phyloP scores from a whole-genome alignment of 2,797 vertebrate genomes.

The Hydrocynus forskahlii region DNA sequence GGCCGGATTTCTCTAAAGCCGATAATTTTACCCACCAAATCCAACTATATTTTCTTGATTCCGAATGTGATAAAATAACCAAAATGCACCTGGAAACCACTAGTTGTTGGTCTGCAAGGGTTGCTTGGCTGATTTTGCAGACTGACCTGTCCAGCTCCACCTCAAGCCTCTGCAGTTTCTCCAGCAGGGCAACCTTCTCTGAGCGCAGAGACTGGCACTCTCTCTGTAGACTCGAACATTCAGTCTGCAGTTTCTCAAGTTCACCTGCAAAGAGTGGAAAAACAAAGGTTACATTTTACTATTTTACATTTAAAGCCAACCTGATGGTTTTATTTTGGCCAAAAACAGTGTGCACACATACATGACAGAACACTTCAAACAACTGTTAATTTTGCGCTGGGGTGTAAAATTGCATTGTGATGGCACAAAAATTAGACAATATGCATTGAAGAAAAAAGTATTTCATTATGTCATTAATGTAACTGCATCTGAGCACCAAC shows the following conservation, averaged over 20 bases:
- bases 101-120: background rate
- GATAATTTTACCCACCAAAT: background rate
- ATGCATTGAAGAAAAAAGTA: too few relatives aligned
- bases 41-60: background rate
- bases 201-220: slow-evolving; percentile 86
- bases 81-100: background rate
- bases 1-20: background rate
- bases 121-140: background rate
- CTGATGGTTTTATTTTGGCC: background rate
- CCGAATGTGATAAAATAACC: background rate
- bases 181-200: slow-evolving; percentile 83
- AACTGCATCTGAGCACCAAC: too few relatives aligned
- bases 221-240: slow-evolving; percentile 84
- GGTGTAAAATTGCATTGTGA: too few relatives aligned
- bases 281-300: background rate
- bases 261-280: slow-evolving; percentile 76
- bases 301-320: background rate
- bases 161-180: slow-evolving; percentile 87
- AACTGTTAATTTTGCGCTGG: too few relatives aligned
- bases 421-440: too few relatives aligned
- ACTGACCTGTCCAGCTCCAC: slow-evolving; percentile 87
- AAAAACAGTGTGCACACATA: background rate
- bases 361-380: background rate
- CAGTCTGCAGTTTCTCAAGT: slow-evolving; percentile 84
- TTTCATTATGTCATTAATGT: too few relatives aligned